A percentile compares a stretch with the other conserved stretches of the same genome.
Evolutionary conservation across 1,140 invertebrate genomes (phyloP).

Genomic region (Helicoverpa zea): DNA sequence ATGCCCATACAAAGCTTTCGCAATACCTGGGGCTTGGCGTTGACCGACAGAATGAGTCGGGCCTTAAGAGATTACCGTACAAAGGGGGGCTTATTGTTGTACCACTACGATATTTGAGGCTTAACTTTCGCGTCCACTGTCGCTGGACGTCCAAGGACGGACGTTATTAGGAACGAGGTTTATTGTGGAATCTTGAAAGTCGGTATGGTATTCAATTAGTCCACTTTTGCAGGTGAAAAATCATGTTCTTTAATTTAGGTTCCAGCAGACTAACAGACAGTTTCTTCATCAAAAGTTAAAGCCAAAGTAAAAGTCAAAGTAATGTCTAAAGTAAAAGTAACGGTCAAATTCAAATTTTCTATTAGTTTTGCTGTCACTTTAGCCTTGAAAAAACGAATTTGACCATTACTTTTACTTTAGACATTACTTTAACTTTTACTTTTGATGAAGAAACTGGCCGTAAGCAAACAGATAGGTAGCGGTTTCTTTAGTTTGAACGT

Average conservation of each 20-base stretch:
- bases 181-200: slow-evolving; percentile 41
- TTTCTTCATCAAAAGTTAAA: too few species aligned
- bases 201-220: not conserved
- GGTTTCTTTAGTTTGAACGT: too few species aligned
- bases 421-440: too few species aligned
- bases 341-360: too few species aligned
- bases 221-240: not conserved
- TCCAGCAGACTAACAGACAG: too few species aligned
- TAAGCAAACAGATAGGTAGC: too few species aligned
- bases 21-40: slow-evolving; percentile 54
- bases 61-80: slow-evolving; percentile 77
- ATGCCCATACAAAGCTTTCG: slow-evolving; percentile 81
- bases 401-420: too few species aligned
- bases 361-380: too few species aligned
- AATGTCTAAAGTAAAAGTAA: too few species aligned
- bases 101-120: slow-evolving; percentile 68
- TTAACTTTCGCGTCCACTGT: slow-evolving; percentile 64
- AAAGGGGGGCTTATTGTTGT: slow-evolving; percentile 76
- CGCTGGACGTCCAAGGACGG: slow-evolving; percentile 31
- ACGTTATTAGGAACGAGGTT: slow-evolving; percentile 44
- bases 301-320: too few species aligned
- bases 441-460: too few species aligned
- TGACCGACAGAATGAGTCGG: slow-evolving; percentile 70
- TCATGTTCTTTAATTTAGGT: not conserved
- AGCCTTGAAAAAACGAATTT: too few species aligned